Conservation (phyloP, 2,113 vertebrate species). For the Grammomys dolichurus region DNA sequence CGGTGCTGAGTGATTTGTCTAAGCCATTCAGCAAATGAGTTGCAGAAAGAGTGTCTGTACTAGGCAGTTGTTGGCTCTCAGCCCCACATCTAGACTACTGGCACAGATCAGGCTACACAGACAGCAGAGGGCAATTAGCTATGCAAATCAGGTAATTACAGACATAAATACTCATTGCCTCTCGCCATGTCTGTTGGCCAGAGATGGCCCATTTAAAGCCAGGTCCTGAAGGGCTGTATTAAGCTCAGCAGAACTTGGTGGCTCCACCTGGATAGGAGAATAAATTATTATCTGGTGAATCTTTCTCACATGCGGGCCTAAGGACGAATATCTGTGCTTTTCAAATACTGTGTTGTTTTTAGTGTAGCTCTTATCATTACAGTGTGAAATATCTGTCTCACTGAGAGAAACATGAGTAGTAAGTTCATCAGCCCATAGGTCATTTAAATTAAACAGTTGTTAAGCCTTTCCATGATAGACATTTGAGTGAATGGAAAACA, state of each 20-base stretch:
- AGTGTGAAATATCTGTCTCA: neutral
- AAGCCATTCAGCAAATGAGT: slow-evolving; percentile 50
- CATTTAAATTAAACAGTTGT: neutral
- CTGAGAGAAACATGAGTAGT: neutral
- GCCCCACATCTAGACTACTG: slow-evolving; percentile 20
- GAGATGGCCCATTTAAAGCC: slow-evolving; percentile 35
- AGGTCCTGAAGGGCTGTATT: slow-evolving; percentile 27
- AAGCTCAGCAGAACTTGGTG: neutral
- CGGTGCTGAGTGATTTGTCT: neutral
- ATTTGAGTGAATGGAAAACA: neutral
- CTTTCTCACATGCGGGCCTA: neutral
- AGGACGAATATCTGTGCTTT: neutral
- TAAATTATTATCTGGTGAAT: neutral
- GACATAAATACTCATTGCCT: slow-evolving; percentile 44
- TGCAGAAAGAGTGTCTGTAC: slow-evolving; percentile 25
- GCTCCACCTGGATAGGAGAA: neutral
- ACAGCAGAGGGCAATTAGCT: slow-evolving; percentile 71
- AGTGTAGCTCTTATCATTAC: neutral
- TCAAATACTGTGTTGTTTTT: neutral
- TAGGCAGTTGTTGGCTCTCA: slow-evolving; percentile 54
- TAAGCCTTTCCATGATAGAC: neutral
- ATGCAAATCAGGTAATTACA: slow-evolving; percentile 76
- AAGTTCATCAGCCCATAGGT: neutral
- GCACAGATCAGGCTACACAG: slow-evolving; percentile 9
- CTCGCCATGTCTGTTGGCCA: slow-evolving; percentile 5